Conservation (phyloP, 1,140 invertebrate species). For the Galleria mellonella region DNA sequence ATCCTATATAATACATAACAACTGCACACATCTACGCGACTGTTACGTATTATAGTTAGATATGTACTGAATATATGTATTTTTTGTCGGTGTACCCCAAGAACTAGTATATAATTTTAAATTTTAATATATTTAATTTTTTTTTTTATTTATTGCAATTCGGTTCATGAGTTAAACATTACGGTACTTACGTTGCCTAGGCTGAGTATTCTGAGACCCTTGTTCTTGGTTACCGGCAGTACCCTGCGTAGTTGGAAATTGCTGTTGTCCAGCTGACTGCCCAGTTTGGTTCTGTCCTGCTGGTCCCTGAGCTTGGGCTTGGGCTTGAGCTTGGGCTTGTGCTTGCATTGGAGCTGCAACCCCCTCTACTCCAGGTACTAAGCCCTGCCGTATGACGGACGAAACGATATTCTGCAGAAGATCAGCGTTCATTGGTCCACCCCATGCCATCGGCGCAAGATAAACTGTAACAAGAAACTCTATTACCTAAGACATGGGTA, state of each 20-base stretch:
- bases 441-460: constrained; percentile 28
- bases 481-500: too few relatives aligned
- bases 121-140: too few relatives aligned
- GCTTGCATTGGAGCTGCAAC: constrained; percentile 6
- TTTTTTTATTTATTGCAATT: too few relatives aligned
- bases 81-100: too few relatives aligned
- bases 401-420: constrained; percentile 35
- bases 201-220: neutral
- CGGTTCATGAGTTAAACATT: too few relatives aligned
- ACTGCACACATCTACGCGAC: too few relatives aligned
- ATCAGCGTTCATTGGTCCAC: constrained; percentile 24
- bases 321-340: constrained; percentile 1
- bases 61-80: too few relatives aligned
- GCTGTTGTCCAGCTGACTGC: neutral
- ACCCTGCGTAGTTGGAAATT: neutral
- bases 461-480: constrained; percentile 25
- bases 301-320: neutral
- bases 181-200: constrained; percentile 9
- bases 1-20: too few relatives aligned
- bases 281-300: constrained; percentile 6
- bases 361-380: constrained; percentile 25
- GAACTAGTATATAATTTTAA: too few relatives aligned
- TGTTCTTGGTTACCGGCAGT: neutral
- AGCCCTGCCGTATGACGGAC: constrained; percentile 31
- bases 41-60: too few relatives aligned